Conservation (phyloP, 2,888 invertebrate species). For the Dryadula phaetusa region DNA sequence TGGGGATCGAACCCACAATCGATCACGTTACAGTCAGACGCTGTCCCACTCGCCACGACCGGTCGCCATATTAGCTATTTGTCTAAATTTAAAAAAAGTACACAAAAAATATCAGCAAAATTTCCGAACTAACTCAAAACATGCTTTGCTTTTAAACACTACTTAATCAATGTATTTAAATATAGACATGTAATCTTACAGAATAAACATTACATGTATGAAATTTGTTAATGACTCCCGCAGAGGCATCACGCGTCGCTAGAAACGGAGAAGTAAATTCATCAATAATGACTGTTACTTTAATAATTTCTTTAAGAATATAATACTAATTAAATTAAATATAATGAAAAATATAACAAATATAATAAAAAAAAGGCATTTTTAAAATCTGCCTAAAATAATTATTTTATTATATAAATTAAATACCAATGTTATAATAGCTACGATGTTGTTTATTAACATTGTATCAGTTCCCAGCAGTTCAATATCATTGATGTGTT, state of each 20-base stretch:
- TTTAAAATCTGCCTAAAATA: background rate
- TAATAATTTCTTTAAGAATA: background rate
- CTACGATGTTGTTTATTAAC: background rate
- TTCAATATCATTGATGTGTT: slow-evolving; percentile 14
- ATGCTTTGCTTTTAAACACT: too few relatives aligned
- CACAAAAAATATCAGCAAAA: too few relatives aligned
- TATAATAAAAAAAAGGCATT: background rate
- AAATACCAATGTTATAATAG: background rate
- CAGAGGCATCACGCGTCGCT: slow-evolving; percentile 45
- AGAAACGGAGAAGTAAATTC: background rate
- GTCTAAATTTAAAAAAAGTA: too few relatives aligned
- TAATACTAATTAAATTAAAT: background rate
- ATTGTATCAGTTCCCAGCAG: slow-evolving; percentile 8
- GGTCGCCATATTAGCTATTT: too few relatives aligned
- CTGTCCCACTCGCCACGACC: too few relatives aligned
- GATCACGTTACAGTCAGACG: too few relatives aligned
- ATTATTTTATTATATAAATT: background rate
- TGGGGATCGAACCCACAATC: too few relatives aligned
- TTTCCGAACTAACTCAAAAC: too few relatives aligned
- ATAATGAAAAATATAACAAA: background rate
- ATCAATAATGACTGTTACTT: background rate
- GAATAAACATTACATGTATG: slow-evolving; percentile 28
- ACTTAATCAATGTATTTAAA: slow-evolving; percentile 5
- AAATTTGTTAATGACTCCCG: slow-evolving; percentile 56
- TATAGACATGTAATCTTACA: slow-evolving; percentile 27